Conservation (phyloP, 1,140 invertebrate genomes). For the Lethocerus indicus region DNA sequence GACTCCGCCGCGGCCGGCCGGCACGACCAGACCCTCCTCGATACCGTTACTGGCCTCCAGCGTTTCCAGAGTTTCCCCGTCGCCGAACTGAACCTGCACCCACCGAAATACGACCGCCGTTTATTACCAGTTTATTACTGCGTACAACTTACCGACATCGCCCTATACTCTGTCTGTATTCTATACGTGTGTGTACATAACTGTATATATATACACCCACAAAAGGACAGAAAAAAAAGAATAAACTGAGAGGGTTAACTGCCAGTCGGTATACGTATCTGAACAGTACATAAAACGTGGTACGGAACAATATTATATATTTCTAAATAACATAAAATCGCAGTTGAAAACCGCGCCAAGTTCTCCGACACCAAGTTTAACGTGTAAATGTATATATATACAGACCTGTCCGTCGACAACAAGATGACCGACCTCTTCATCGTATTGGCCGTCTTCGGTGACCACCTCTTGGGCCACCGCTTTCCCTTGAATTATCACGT, state of each 20-base stretch:
- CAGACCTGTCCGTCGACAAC: conserved; percentile 29
- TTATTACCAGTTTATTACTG: background rate
- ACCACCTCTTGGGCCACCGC: conserved; percentile 22
- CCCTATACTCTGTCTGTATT: too few relatives aligned
- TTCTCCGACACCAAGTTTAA: too few relatives aligned
- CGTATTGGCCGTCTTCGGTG: conserved; percentile 24
- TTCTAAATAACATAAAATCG: too few relatives aligned
- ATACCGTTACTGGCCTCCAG: background rate
- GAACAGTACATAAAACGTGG: background rate
- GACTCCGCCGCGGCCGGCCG: conserved; percentile 10
- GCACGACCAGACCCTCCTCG: background rate
- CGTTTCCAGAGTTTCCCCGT: conserved; percentile 6
- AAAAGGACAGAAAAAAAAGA: too few relatives aligned
- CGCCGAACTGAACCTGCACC: conserved; percentile 12
- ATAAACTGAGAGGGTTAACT: background rate
- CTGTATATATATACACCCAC: too few relatives aligned
- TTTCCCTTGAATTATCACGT: conserved; percentile 32
- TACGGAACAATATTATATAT: background rate
- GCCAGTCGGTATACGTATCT: background rate
- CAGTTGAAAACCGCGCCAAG: too few relatives aligned
- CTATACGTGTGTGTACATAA: too few relatives aligned
- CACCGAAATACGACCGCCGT: background rate
- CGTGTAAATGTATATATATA: background rate
- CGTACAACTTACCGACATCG: too few relatives aligned
- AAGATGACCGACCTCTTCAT: conserved; percentile 30